Base-by-base conservation (phyloP, 2,113 vertebrate species). In the Craseonycteris thonglongyai region DNA sequence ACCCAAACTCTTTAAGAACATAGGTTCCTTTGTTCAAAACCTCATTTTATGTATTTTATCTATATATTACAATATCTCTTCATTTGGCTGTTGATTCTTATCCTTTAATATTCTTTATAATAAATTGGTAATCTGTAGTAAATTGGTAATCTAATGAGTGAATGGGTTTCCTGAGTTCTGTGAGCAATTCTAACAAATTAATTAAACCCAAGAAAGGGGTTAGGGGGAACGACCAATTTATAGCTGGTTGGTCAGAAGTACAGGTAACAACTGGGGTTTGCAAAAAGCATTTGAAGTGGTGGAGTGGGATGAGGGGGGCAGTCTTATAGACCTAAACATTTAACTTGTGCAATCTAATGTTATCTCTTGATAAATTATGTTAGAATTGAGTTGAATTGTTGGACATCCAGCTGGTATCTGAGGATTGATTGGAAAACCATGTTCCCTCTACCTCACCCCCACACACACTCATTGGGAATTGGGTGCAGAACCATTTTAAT, bases 111-210 rank as follows among this genome's bases (percentile, higher is more conserved):
- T 51, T n/a, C n/a, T 86, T 86, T 49, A 45, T 28, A 49, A 47
- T 75, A 47, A 28, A 7, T n/a, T 28, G 22, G 12, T 24, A 38
- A 26, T 78, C 49, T 54, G 8, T 59, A 86, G 69, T 78, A 78
- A 78, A 59, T 35, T 26, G 45, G 19, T 33, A 54, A 74, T 72
- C 54, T 82, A 82, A 28, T 74, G 47, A 74, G 30, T n/a, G 74
- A 74, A 72, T 45, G 68, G 30, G 56, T 74, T 59, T 35, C 54
- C 54, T 72, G 54, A 26, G 15, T 35, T 59, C 28, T 83, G 14
- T 59, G 51, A 86, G 63, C 28, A 40, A 54, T 5, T 79, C 33
- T 71, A 40, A 82, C 40, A 78, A 79, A 78, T 51, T 87, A 93
- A 69, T 33, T 33, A 24, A 28, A 47, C 40, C 12, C 61, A 59